Base-by-base conservation (phyloP, 2,888 invertebrate species). In the Stegophylla sp. region DNA sequence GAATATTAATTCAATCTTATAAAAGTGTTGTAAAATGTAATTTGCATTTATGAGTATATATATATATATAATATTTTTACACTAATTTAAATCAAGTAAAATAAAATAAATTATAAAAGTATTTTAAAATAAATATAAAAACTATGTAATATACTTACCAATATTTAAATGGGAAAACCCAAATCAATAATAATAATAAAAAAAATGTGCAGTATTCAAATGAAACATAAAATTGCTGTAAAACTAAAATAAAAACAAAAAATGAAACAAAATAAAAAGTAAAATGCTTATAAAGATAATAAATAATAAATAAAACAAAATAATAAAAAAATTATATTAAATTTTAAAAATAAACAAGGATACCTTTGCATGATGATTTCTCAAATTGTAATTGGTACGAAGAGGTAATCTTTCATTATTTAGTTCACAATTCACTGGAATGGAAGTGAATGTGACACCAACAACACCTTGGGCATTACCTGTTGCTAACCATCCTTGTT, bases 401-500 rank as follows among this genome's bases (percentile, higher is more conserved):
- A 93, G 89, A 3, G 97, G 97, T 51, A 71, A 51, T 86, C 94
- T 90, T 86, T 94, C 94, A 84, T 86, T 85, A 84, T 93, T 93
- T 51, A 85, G 93, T 93, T 51, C 71, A 88, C 94, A 95, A 87
- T 96, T 95, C 1, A 34, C 3, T 59, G 66, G 48, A 83, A 96
- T 95, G 69, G 97, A 94, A 81, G 97, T 97, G 88, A 96, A 97
- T 82, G 97, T 98, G 75, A 97, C 96, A 81, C 98, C 97, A 81
- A 97, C 96, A 84, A 97, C 93, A 61, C 97, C 96, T 85, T 95
- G 91, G 82, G 94, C 92, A 87, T 97, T 98, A 84, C 97, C 97
- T 66, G 95, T 95, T 83, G 97, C 96, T 86, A 98, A 88, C 98
- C 98, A 98, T 71, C 97, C 98, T 88, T 98, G 97, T 88, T 97